These are phyloP conservation scores for Brachionus asplanchnoidis DNA, from an alignment of 1,140 invertebrate species.

Conservation along the genomic window DNA sequence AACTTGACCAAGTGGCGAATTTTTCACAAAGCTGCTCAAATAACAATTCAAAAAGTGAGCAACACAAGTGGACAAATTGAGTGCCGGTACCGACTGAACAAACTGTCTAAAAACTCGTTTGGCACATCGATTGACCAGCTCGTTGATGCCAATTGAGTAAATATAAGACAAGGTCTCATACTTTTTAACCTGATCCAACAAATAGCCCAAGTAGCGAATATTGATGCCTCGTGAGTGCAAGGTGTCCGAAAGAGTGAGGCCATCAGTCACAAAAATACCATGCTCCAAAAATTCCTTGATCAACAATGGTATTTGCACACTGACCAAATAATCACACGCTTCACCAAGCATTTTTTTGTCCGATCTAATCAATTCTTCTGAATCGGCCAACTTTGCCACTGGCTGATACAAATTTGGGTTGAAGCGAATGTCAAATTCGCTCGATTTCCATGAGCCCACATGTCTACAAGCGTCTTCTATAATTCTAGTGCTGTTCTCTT, in stretches of 20 bases:
- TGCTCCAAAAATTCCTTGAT: constrained; percentile 86
- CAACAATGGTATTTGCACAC: constrained; percentile 87
- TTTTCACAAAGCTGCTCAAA: constrained; percentile 37
- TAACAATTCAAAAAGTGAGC: constrained; percentile 93
- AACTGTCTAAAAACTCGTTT: constrained; percentile 90
- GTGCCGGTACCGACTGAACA: constrained; percentile 80
- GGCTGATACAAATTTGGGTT: constrained; percentile 96
- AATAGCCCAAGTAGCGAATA: constrained; percentile 89
- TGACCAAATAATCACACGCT: constrained; percentile 86
- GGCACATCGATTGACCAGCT: constrained; percentile 76
- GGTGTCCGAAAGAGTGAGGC: constrained; percentile 50
- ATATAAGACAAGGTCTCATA: constrained; percentile 64
- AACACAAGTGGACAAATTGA: constrained; percentile 78
- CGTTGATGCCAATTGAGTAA: constrained; percentile 76
- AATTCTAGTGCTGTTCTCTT: constrained; percentile 79
- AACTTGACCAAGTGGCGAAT: neutral
- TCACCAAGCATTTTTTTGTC: constrained; percentile 85
- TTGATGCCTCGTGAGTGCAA: constrained; percentile 72
- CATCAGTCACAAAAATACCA: constrained; percentile 86
- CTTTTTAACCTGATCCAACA: constrained; percentile 12
- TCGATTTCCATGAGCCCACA: constrained; percentile 78
- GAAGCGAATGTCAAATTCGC: constrained; percentile 90
- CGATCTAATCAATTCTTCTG: constrained; percentile 67
- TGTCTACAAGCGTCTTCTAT: constrained; percentile 78
- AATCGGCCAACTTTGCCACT: constrained; percentile 76